These are phyloP conservation scores for Brachyopa scutellaris DNA, from an alignment of 2,888 invertebrate species.

Conservation along the genomic window DNA sequence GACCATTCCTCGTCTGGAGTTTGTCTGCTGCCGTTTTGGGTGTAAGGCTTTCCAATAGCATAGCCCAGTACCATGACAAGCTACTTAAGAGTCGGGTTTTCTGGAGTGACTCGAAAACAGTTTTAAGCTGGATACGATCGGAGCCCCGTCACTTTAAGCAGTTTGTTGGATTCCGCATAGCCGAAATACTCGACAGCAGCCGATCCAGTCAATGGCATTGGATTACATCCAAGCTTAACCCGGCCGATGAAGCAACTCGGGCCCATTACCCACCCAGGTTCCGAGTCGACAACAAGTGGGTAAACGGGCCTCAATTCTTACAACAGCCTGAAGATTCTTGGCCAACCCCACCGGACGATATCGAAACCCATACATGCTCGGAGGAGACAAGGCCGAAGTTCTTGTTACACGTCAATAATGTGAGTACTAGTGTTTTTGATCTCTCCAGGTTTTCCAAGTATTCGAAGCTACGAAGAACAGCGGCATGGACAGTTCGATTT, in stretches of 20 bases:
- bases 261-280: neutral
- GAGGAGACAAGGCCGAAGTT: neutral
- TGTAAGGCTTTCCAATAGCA: neutral
- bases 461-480: neutral
- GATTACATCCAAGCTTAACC: conserved; percentile 39
- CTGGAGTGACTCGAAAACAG: conserved; percentile 73
- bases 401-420: neutral
- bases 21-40: conserved; percentile 4
- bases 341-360: neutral
- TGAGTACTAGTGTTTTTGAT: too few relatives aligned
- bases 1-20: neutral
- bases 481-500: neutral
- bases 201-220: conserved; percentile 35
- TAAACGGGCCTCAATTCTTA: conserved; percentile 43
- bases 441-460: neutral
- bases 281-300: conserved; percentile 16
- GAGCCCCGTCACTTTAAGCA: conserved; percentile 64
- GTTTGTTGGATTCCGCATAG: conserved; percentile 61
- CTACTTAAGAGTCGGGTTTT: conserved; percentile 35
- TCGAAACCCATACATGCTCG: neutral
- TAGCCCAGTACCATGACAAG: neutral
- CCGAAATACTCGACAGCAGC: conserved; percentile 52
- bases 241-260: conserved; percentile 59
- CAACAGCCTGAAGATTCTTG: neutral
- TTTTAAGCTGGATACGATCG: conserved; percentile 72